A percentile compares a stretch with the other conserved stretches of the same genome.
Conservation (phyloP, 1,140 invertebrate genomes). For the Drosophila nasuta region DNA sequence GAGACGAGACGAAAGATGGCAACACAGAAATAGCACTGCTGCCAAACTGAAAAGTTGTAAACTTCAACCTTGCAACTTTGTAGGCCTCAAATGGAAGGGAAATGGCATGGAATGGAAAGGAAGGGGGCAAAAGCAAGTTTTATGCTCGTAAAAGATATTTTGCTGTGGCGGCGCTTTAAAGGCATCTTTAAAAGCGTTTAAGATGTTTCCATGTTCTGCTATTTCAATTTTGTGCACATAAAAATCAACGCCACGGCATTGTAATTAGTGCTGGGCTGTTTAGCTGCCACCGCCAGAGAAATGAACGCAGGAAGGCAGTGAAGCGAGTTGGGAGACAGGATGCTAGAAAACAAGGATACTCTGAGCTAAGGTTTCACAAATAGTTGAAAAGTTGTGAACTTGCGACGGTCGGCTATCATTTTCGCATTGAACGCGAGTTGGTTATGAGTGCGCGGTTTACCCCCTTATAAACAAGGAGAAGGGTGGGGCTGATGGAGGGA, state of each 20-base stretch:
- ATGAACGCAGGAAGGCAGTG: constrained; percentile 28
- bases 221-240: constrained; percentile 75
- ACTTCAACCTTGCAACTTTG: constrained; percentile 71
- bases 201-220: constrained; percentile 32
- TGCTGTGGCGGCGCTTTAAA: constrained; percentile 54
- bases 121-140: neutral
- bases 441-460: constrained; percentile 65
- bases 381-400: constrained; percentile 81
- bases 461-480: constrained; percentile 43
- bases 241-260: constrained; percentile 69
- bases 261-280: constrained; percentile 75
- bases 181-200: constrained; percentile 71
- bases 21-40: constrained; percentile 7
- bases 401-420: constrained; percentile 66
- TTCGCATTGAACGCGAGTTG: constrained; percentile 67
- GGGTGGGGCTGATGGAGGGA: neutral
- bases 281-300: constrained; percentile 26
- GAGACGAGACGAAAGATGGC: constrained; percentile 13
- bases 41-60: constrained; percentile 65
- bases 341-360: constrained; percentile 2
- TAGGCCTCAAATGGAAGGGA: constrained; percentile 45
- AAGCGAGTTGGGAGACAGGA: neutral
- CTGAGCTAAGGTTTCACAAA: constrained; percentile 36
- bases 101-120: neutral
- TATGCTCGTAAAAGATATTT: constrained; percentile 44